These are phyloP conservation scores for Diorhabda carinulata DNA, from an alignment of 1,140 invertebrate species.

Conservation along the genomic window DNA sequence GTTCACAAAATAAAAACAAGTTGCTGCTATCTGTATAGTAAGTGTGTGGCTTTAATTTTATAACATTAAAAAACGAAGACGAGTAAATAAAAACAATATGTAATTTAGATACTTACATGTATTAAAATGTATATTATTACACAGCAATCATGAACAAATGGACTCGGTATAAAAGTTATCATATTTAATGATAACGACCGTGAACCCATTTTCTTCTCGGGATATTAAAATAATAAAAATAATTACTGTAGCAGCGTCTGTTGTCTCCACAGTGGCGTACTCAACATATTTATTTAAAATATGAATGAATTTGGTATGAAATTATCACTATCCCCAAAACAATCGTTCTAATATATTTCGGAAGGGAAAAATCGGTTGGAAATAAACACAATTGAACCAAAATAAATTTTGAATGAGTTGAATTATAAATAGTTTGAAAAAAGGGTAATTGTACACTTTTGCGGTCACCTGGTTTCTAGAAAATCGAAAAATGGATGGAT, in stretches of 20 bases:
- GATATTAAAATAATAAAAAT: constrained; percentile 50
- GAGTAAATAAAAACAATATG: constrained; percentile 23
- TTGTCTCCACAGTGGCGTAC: constrained; percentile 36
- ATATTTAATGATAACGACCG: constrained; percentile 49
- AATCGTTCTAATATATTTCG: too few relatives aligned
- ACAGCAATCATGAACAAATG: constrained; percentile 45
- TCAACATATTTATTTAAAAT: not conserved
- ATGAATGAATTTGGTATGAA: too few relatives aligned
- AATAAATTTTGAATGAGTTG: too few relatives aligned
- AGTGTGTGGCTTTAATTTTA: constrained; percentile 9
- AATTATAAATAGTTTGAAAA: too few relatives aligned
- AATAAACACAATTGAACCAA: too few relatives aligned
- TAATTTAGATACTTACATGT: constrained; percentile 43
- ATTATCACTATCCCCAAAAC: too few relatives aligned
- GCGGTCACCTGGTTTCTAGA: too few relatives aligned
- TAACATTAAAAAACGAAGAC: constrained; percentile 15
- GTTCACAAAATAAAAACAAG: constrained; percentile 10
- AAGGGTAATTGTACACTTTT: too few relatives aligned
- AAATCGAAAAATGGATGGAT: too few relatives aligned
- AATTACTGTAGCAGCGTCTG: constrained; percentile 43
- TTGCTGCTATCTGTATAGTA: not conserved
- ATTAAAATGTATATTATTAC: constrained; percentile 48
- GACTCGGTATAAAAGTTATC: constrained; percentile 46
- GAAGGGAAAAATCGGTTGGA: too few relatives aligned
- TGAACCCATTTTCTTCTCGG: constrained; percentile 46